phyloP scores from a whole-genome alignment of 2,797 vertebrate genomes.

The Arnoldichthys spilopterus region DNA sequence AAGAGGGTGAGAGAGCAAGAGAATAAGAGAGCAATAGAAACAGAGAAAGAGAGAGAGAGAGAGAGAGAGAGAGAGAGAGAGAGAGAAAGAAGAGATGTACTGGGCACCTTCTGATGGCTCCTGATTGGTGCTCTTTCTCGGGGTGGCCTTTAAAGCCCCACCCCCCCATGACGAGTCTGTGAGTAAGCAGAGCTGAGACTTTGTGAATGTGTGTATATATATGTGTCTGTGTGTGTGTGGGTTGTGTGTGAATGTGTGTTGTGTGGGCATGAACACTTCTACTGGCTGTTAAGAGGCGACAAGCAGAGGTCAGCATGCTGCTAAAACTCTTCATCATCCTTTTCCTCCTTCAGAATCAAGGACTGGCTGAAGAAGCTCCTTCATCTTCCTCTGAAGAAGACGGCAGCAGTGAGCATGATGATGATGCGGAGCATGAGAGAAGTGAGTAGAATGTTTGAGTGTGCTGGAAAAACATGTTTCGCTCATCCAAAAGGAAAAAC shows the following conservation, averaged over 20 bases:
- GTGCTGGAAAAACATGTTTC: not conserved
- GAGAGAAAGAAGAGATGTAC: conserved; percentile 12
- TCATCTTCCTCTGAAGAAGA: conserved; percentile 56
- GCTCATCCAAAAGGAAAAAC: not conserved
- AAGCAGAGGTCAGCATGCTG: conserved; percentile 41
- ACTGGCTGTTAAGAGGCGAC: not conserved
- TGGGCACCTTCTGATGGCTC: conserved; percentile 43
- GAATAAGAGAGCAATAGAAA: not conserved
- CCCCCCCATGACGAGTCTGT: conserved; percentile 22
- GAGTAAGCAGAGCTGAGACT: conserved; percentile 38
- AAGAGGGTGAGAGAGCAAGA: not conserved
- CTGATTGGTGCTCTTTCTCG: conserved; percentile 47
- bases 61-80: not conserved
- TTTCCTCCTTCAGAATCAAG: conserved; percentile 44
- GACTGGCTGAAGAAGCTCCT: conserved; percentile 14
- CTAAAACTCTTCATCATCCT: conserved; percentile 47
- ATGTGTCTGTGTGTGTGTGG: conserved; percentile 3
- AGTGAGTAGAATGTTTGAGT: conserved; percentile 38
- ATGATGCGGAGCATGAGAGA: conserved; percentile 34
- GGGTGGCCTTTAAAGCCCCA: conserved; percentile 44
- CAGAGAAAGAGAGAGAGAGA: not conserved
- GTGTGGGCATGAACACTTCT: not conserved
- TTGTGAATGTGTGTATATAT: conserved; percentile 22
- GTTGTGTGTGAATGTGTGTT: conserved; percentile 13
- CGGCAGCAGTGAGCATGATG: conserved; percentile 49